A percentile compares a stretch with the other conserved stretches of the same genome.
These are phyloP conservation scores for Sparus aurata DNA, from an alignment of 2,797 vertebrate species.

Conservation along the genomic window DNA sequence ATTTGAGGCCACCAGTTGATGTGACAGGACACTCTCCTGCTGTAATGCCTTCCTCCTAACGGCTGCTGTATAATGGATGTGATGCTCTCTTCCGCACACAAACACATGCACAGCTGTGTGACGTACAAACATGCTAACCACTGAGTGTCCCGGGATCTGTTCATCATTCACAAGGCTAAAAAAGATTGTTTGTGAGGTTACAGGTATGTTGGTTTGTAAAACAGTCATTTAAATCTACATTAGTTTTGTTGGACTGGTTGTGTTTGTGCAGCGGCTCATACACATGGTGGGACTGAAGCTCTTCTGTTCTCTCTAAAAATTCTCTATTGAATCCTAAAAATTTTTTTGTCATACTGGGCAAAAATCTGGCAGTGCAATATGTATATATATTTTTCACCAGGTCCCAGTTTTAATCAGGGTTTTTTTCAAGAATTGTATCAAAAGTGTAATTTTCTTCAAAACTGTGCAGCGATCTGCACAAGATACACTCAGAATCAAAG, in stretches of 20 bases:
- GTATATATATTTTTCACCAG: neutral
- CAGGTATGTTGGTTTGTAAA: neutral
- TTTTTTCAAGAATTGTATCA: neutral
- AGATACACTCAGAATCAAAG: neutral
- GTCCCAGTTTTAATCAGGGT: neutral
- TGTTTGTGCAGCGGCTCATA: neutral
- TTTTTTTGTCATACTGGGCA: neutral
- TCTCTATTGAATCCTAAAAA: too few relatives aligned
- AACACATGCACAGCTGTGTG: constrained; percentile 4
- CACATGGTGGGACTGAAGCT: neutral
- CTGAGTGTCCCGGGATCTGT: neutral
- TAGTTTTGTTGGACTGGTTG: neutral
- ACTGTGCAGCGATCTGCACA: neutral
- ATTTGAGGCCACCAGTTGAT: constrained; percentile 18
- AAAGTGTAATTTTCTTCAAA: neutral
- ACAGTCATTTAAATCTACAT: neutral
- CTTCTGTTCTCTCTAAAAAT: neutral
- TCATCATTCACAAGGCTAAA: constrained; percentile 1
- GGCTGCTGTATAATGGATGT: constrained; percentile 26
- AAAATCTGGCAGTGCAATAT: neutral
- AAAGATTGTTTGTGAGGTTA: neutral
- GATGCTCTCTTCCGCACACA: neutral
- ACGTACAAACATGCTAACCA: neutral
- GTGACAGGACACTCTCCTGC: constrained; percentile 21
- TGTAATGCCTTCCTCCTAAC: constrained; percentile 20